Percentiles rank a stretch among this genome's conserved stretches.
Evolutionary conservation across 2,797 vertebrate genomes (phyloP).

Genomic region (Selene dorsalis): DNA sequence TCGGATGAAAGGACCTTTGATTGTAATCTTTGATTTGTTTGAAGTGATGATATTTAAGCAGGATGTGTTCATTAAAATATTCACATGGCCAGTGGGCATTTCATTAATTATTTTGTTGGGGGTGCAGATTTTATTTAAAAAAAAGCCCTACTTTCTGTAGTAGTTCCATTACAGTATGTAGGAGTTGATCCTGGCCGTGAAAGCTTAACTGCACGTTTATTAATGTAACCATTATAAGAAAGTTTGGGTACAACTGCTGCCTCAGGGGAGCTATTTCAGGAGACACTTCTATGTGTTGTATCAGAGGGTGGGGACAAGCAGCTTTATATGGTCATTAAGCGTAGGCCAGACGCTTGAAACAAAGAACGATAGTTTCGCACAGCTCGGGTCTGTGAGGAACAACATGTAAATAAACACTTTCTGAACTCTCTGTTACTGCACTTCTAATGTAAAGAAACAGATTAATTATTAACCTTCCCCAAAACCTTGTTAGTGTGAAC

Average conservation of each 20-base stretch:
- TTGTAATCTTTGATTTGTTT: slow-evolving; percentile 48
- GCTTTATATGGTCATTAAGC: background rate
- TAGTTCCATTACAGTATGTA: background rate
- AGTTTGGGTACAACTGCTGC: background rate
- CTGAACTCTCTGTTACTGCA: slow-evolving; percentile 29
- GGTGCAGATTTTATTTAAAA: background rate
- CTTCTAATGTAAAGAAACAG: slow-evolving; percentile 36
- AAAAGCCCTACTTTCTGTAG: background rate
- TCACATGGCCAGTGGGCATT: slow-evolving; percentile 1
- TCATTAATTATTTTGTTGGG: background rate
- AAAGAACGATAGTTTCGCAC: background rate
- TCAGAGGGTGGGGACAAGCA: background rate
- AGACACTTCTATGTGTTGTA: background rate
- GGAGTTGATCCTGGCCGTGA: background rate
- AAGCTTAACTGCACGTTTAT: background rate
- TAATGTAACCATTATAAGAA: too few relatives aligned
- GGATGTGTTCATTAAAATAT: slow-evolving; percentile 39
- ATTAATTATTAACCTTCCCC: slow-evolving; percentile 52
- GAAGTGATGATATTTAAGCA: slow-evolving; percentile 61
- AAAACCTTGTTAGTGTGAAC: slow-evolving; percentile 63
- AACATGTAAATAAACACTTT: slow-evolving; percentile 33
- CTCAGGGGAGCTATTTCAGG: background rate
- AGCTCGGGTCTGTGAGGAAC: slow-evolving; percentile 3
- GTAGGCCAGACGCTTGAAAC: background rate
- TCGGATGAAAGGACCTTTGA: slow-evolving; percentile 49